phyloP scores from a whole-genome alignment of 2,113 vertebrate genomes.

The Phyllostomus discolor region DNA sequence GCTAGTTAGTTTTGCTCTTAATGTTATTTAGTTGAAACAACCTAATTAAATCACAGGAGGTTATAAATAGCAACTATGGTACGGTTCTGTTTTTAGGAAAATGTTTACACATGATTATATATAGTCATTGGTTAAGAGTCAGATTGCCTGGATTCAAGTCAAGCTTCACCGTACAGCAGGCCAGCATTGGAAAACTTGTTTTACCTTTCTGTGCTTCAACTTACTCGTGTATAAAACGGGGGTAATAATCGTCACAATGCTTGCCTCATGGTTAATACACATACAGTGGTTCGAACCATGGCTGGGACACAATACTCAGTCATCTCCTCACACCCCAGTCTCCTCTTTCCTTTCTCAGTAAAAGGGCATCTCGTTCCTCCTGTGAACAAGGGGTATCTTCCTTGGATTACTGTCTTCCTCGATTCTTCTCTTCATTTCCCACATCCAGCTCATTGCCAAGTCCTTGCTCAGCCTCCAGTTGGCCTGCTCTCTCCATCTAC shows the following conservation, averaged over 20 bases:
- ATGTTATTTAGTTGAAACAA: slow-evolving; percentile 2
- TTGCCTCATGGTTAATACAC: not conserved
- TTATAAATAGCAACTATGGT: not conserved
- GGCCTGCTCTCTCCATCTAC: not conserved
- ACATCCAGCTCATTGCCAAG: not conserved
- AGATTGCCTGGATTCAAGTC: not conserved
- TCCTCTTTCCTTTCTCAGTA: not conserved
- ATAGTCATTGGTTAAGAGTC: not conserved
- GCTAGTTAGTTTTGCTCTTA: not conserved
- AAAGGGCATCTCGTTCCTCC: not conserved
- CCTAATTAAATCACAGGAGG: not conserved
- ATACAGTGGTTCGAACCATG: not conserved
- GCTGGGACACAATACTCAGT: not conserved
- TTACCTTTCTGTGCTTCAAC: not conserved
- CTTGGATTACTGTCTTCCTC: not conserved
- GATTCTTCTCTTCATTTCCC: not conserved
- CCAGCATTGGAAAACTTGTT: not conserved
- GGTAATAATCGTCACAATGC: not conserved
- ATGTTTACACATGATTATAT: not conserved
- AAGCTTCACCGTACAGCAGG: not conserved
- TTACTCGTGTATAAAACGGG: not conserved
- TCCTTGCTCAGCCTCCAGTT: not conserved
- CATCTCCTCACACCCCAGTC: not conserved
- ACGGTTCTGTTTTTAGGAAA: not conserved
- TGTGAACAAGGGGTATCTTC: not conserved